Evolutionary conservation across 2,113 vertebrate species (phyloP), one percentile per base, ranked within the genome.

Genomic region (Tragulus kanchil): DNA sequence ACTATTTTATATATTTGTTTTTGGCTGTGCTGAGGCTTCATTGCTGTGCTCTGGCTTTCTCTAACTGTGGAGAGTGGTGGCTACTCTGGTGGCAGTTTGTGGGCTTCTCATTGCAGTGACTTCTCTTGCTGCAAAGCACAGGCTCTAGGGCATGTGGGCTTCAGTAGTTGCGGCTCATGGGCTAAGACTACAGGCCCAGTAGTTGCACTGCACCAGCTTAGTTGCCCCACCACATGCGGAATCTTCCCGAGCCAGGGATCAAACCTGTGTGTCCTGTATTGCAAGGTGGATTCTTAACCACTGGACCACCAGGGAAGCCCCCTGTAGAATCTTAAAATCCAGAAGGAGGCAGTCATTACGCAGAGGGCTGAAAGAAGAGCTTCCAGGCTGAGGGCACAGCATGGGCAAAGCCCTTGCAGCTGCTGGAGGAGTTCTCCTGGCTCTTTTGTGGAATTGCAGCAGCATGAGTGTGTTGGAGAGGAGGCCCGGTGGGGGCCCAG

Each of bases 391-490:
- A 48, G 78, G 71, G 42, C 11, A 3, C 1, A 14, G 58, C 11
- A 1, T 1, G 28, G 36, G 31, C 28, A 78, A 82, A 92, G 90
- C 25, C 23, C 71, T n/a, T 12, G 69, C 16, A 75, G 78, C 54
- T 8, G 9, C 10, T 48, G 79, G 16, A 56, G 4, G 42, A 36
- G 73, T 28, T 12, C n/a, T 9, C 15, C n/a, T 9, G 26, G 45
- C 25, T 12, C 2, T 0, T 62, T 3, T n/a, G n/a, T 54, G 73
- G 69, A 17, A 19, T 5, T 59, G 82, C 8, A 48, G 19, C 48
- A 52, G 45, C 3, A 1, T 4, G 16, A 59, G 3, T 8, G 3
- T 31, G 4, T 45, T 5, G 36, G 50, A 28, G 7, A 1, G 8
- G 0, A 28, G 42, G 52, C 23, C 15, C 2, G 2, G 6, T 7